Base-by-base conservation (phyloP, 2,797 vertebrate genomes). In the Bucorvus abyssinicus region DNA sequence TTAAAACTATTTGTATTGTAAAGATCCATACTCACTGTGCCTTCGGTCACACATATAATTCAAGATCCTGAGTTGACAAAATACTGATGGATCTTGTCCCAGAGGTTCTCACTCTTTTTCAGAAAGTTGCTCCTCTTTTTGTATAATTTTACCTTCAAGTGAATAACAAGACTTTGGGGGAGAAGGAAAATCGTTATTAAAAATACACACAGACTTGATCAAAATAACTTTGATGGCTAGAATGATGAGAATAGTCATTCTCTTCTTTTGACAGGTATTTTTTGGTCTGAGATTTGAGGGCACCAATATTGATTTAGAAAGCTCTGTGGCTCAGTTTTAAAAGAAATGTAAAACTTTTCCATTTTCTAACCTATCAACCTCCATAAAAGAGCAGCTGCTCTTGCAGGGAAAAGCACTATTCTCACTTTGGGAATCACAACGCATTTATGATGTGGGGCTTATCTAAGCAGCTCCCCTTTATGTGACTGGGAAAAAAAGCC, bases 141-240 rank as follows among this genome's bases (percentile, higher is more conserved):
- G 77, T 95, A 77, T 94, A 93, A 96, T 95, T 94, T 93, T 94
- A 55, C 74, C 83, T 94, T 96, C 74, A 96, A 95, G 68, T 95
- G 94, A 89, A 77, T 94, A 95, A 90, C 79, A 86, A 78, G 95
- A 79, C 90, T 92, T 94, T 36, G n/a, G 42, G 12, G 23, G 81
- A 91, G 82, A 92, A 86, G 42, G 34, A 94, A 95, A 95, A 96
- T 94, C 93, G 0, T 96, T 96, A 94, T 94, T 95, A 94, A 97
- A 94, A 94, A 91, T 82, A 91, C 88, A 94, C 67, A 34, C 45
- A 87, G 93, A 36, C 95, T 68, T 92, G 95, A 96, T 96, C 94
- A 96, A 96, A 96, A 96, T 78, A 90, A 71, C 96, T 96, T 97
- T 96, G 96, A 96, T 96, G 96, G 64, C 50, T 85, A 53, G 81